A percentile compares a stretch with the other conserved stretches of the same genome.
phyloP scores from a whole-genome alignment of 2,113 vertebrate species.

The Menidia beryllina region DNA sequence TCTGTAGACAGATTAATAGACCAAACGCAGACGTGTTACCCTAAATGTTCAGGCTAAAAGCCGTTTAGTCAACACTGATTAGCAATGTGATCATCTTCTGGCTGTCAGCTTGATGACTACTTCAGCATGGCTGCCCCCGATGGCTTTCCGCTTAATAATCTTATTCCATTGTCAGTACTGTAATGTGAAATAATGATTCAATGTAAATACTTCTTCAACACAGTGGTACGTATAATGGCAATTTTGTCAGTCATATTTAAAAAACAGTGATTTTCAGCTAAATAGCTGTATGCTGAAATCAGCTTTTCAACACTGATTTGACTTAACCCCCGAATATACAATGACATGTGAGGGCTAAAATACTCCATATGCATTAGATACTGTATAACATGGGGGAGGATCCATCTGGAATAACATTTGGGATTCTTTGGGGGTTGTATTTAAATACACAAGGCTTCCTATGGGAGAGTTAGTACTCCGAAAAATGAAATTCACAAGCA shows the following conservation, averaged over 20 bases:
- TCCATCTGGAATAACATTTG: conserved; percentile 26
- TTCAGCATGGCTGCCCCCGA: conserved; percentile 24
- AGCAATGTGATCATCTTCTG: conserved; percentile 8
- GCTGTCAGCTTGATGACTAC: conserved; percentile 28
- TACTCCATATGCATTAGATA: conserved; percentile 2
- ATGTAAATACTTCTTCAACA: conserved; percentile 26
- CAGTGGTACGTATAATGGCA: conserved; percentile 50
- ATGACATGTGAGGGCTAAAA: background rate
- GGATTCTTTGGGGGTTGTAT: conserved; percentile 38
- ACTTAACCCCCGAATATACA: background rate
- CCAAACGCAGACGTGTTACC: background rate
- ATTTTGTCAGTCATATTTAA: conserved; percentile 4
- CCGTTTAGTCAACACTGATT: conserved; percentile 13
- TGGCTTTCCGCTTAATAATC: conserved; percentile 25
- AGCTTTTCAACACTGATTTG: background rate
- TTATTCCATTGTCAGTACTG: conserved; percentile 20
- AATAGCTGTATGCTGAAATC: background rate
- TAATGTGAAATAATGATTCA: conserved; percentile 38
- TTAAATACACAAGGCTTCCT: conserved; percentile 40
- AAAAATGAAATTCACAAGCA: conserved; percentile 22
- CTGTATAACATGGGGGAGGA: conserved; percentile 12
- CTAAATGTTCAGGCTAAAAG: conserved; percentile 22
- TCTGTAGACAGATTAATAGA: background rate
- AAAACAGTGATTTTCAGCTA: background rate
- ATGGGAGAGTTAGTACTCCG: conserved; percentile 23